phyloP scores from a whole-genome alignment of 92 coral and sea anemone genomes.

The Isaurus tuberculatus region DNA sequence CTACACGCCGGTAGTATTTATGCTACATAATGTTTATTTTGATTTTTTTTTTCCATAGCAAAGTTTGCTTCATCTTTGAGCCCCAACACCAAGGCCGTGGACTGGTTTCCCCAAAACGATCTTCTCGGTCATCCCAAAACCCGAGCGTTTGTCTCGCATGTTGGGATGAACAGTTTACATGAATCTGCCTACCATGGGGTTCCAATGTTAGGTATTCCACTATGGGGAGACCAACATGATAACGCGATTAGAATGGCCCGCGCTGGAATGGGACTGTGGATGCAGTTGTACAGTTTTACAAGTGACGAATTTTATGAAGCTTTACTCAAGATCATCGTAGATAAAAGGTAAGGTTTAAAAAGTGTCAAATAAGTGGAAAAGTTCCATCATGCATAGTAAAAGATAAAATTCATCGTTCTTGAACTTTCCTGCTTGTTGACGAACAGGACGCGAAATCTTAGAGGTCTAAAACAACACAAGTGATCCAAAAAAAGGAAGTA shows the following conservation, averaged over 20 bases:
- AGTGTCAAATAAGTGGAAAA: slow-evolving; percentile 36
- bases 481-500: too few relatives aligned
- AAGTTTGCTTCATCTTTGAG: slow-evolving; percentile 29
- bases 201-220: slow-evolving; percentile 63
- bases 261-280: slow-evolving; percentile 54
- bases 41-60: too few relatives aligned
- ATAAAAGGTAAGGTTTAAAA: slow-evolving; percentile 24
- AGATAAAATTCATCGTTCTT: too few relatives aligned
- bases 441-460: too few relatives aligned
- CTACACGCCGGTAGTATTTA: too few relatives aligned
- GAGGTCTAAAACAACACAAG: too few relatives aligned
- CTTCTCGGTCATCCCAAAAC: slow-evolving; percentile 73
- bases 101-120: slow-evolving; percentile 79
- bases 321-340: neutral
- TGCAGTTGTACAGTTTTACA: slow-evolving; percentile 17
- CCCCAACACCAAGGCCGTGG: slow-evolving; percentile 53
- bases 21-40: too few relatives aligned
- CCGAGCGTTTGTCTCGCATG: slow-evolving; percentile 64
- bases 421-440: too few relatives aligned
- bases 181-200: slow-evolving; percentile 74
- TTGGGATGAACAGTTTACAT: slow-evolving; percentile 63
- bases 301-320: slow-evolving; percentile 48
- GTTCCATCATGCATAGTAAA: neutral
- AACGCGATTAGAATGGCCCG: slow-evolving; percentile 58
- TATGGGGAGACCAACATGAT: slow-evolving; percentile 66